Base-by-base conservation (phyloP, 2,113 vertebrate genomes). In the Piaya cayana region DNA sequence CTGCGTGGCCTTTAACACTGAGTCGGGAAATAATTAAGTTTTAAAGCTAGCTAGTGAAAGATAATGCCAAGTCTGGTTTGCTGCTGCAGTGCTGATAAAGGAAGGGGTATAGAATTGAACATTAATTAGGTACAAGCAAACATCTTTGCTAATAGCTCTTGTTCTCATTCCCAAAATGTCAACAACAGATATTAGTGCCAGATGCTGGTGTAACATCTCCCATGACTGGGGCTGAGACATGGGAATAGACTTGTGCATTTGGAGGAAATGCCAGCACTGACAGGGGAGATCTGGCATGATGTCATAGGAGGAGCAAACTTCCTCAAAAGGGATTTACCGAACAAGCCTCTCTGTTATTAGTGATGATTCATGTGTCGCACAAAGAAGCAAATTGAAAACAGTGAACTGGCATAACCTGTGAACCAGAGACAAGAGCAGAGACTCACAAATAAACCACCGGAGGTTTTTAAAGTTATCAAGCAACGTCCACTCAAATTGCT, bases 61-160 rank as follows among this genome's bases (percentile, higher is more conserved):
- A 98, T 98, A 98, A 98, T 88, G 92, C 97, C 91, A 96, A 95
- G 86, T 79, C 97, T 92, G 96, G 72, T 95, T 95, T 97, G 97
- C 97, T 92, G 93, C 96, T 91, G 96, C 96, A 92, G 87, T 37
- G 96, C 95, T 98, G 98, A 98, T 98, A 98, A 98, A 97, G 95
- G 96, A 92, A 96, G 95, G 95, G 96, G 89, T 95, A 86, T 92
- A 98, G 97, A 96, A 97, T 42, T 81, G 97, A 97, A 97, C 97
- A 95, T 98, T 98, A 98, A 98, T 98, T 98, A 98, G 97, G 97
- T 97, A 97, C 98, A 98, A 98, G 98, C 98, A 98, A 98, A 98
- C 98, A 98, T 97, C 98, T 97, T 97, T 97, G 95, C 98, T 98
- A 98, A 98, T 97, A 98, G 97, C 97, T 98, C 97, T 63, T 97